Base-by-base conservation (phyloP, 1,140 invertebrate species). In the Cotesia vestalis region DNA sequence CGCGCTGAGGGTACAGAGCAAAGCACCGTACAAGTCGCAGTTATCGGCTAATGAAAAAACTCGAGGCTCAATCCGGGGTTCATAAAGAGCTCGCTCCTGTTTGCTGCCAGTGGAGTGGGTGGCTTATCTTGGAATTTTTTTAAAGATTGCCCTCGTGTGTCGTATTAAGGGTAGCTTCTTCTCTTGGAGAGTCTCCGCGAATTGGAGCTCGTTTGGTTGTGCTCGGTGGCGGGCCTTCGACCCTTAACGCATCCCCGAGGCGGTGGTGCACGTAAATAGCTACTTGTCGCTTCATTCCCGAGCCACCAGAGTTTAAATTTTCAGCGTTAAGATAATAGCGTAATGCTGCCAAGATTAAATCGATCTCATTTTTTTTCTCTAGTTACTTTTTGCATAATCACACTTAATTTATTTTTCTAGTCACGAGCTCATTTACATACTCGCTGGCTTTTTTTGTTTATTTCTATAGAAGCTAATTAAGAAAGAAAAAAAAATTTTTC, bases 101-200 rank as follows among this genome's bases (percentile, higher is more conserved):
- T 38, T 55, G 55, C 66, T 62, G 35, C 17, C 51, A 60, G 14
- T 74, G 74, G 73, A 46, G 40, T 11, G 73, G 69, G 75, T 79
- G 76, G 78, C 79, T 83, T 85, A 82, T 85, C 81, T 81, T 35
- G 52, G 35, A 27, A 53, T 74, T 77, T 82, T 80, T 78, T 81
- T 80, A 80, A 82, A 86, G 83, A 86, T 85, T 85, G 85, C 80
- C 80, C 84, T 85, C 84, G 81, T 78, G 85, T 83, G 84, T 86
- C 80, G 83, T 82, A 86, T 85, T 83, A 85, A 81, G 77, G 77
- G 36, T 77, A 76, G 79, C 77, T 81, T 76, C 27, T 20, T 12
- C 77, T 84, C 83, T 80, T 80, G 83, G 79, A 78, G 68, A 66
- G 73, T 63, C 67, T 75, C 75, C 79, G 70, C 79, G 77, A 80